Evolutionary conservation across 2,113 vertebrate genomes (phyloP).

Genomic region (Felis chaus): DNA sequence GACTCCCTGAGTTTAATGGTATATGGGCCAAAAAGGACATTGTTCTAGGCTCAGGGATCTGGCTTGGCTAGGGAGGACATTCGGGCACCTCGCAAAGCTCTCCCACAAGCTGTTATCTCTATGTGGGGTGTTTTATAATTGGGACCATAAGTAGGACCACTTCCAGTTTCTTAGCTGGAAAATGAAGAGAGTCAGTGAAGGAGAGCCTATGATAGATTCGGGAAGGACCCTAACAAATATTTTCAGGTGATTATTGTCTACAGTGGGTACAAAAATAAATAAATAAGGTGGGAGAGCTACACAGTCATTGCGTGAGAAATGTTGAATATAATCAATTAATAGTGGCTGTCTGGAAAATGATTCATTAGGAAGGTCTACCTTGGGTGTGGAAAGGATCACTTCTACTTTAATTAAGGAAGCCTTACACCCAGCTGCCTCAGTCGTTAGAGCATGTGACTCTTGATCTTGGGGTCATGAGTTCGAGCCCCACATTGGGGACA

Average conservation of each 20-base stretch:
- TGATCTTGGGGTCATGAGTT: not conserved
- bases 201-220: not conserved
- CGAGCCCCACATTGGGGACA: not conserved
- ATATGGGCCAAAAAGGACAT: not conserved
- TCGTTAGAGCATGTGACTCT: not conserved
- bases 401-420: not conserved
- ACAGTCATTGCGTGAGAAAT: not conserved
- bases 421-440: not conserved
- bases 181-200: not conserved
- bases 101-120: not conserved
- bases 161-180: not conserved
- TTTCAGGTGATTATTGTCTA: not conserved
- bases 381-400: not conserved
- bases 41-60: not conserved
- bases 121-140: not conserved
- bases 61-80: not conserved
- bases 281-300: not conserved
- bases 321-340: not conserved
- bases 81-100: not conserved
- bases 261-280: not conserved
- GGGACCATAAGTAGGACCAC: not conserved
- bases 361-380: not conserved
- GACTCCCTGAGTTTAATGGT: not conserved
- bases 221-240: not conserved
- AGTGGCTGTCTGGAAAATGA: not conserved